Evolutionary conservation across 2,797 vertebrate species (phyloP), one percentile per base, ranked within the genome.

Genomic region (Danio jaintianensis): DNA sequence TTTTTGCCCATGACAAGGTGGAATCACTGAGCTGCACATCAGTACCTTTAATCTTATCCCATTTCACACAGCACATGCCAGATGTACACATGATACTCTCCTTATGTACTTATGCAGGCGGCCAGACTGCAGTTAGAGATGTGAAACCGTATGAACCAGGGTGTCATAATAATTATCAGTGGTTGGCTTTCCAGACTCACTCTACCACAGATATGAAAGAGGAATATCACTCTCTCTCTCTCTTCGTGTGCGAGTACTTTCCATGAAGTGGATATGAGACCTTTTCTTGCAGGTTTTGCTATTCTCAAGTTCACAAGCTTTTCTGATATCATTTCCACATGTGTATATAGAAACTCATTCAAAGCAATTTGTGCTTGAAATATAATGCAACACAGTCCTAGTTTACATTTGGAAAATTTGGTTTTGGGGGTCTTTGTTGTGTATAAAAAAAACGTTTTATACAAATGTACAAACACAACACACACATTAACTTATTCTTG

Each of bases 61-160:
- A 62, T 79, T 79, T 79, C 38, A 63, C 9, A 43, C 20, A 71
- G 43, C 64, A 61, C 76, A 71, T 79, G 77, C 56, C 77, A 79
- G 15, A 22, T 42, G 1, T 62, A 70, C 53, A 78, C 13, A 62
- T 6, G 56, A 79, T 71, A 79, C 67, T 58, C 40, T 42, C 4
- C 8, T 79, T 62, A 70, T 42, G 43, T 42, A 70, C 56, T 69
- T 48, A 59, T 55, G 68, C 42, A 73, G 43, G 42, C 11, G 55
- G 13, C 64, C 78, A 78, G 66, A 78, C 62, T 67, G 20, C 43
- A 58, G 16, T 67, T 68, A 7, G 45, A 68, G 67, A 70, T 16
- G 36, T 18, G 42, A 78, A 53, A 59, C 52, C 9, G 4, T 56
- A 42, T 59, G 6, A 48, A 50, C 29, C 16, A 59, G 5, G 20